A percentile compares a stretch with the other conserved stretches of the same genome.
These are phyloP conservation scores for Akabosia matsudoensis DNA, from an alignment of 1,140 invertebrate species.

Conservation along the genomic window DNA sequence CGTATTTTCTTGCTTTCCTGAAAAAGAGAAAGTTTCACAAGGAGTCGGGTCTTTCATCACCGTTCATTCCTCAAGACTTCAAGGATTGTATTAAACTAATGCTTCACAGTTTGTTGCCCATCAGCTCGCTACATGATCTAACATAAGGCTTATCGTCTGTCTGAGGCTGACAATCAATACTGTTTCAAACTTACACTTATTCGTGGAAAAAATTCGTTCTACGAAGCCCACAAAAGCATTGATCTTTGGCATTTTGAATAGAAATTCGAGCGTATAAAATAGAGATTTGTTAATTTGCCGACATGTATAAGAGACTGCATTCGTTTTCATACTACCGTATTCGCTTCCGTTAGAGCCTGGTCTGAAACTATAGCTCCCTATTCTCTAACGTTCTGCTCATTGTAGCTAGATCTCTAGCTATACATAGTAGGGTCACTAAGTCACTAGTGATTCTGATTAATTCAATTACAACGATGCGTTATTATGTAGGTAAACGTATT, in stretches of 20 bases:
- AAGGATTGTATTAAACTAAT: background rate
- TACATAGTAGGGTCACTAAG: too few relatives aligned
- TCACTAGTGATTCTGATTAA: too few relatives aligned
- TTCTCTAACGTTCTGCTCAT: too few relatives aligned
- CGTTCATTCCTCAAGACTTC: background rate
- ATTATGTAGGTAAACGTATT: too few relatives aligned
- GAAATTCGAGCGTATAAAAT: background rate
- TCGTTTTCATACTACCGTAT: too few relatives aligned
- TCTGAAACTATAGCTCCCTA: too few relatives aligned
- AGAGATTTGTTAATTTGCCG: too few relatives aligned
- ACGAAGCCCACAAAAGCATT: background rate
- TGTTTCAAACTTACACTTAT: background rate
- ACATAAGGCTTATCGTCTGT: too few relatives aligned
- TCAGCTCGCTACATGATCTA: background rate
- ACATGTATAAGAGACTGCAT: too few relatives aligned
- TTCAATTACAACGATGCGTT: too few relatives aligned
- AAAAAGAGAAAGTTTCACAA: background rate
- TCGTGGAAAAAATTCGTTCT: background rate
- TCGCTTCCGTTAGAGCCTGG: too few relatives aligned
- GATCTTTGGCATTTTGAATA: slow-evolving; percentile 20
- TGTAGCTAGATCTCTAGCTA: too few relatives aligned
- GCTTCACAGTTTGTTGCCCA: background rate
- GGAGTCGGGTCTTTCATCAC: background rate
- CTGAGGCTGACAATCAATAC: background rate
- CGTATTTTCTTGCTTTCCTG: background rate